phyloP scores from a whole-genome alignment of 2,797 vertebrate species.

The Momotus momota region DNA sequence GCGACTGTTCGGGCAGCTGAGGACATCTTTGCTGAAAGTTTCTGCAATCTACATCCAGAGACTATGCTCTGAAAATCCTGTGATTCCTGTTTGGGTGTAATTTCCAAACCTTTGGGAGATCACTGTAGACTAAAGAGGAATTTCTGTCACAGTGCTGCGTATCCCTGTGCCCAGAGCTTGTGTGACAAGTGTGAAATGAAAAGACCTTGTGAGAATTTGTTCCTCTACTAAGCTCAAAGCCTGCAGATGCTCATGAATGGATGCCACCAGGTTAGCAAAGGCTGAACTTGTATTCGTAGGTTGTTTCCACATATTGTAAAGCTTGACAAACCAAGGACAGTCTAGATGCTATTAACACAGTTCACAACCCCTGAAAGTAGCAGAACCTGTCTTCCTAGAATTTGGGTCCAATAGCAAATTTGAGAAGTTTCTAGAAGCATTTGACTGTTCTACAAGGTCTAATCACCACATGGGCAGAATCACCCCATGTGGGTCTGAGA shows the following conservation, averaged over 20 bases:
- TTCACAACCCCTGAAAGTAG: background rate
- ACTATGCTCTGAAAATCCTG: rapidly evolving
- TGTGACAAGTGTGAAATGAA: background rate
- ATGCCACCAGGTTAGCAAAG: background rate
- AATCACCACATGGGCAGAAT: background rate
- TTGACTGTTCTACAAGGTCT: background rate
- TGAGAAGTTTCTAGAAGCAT: background rate
- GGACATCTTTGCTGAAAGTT: background rate
- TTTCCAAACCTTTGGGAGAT: background rate
- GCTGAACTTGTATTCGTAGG: background rate
- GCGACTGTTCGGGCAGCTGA: background rate
- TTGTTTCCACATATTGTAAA: background rate
- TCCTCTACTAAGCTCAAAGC: background rate
- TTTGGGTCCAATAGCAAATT: background rate
- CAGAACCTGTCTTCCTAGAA: background rate
- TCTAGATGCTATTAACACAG: background rate
- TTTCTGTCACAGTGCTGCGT: background rate
- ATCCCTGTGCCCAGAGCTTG: background rate
- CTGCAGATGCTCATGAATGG: background rate
- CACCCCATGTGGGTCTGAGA: rapidly evolving
- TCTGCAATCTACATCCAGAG: background rate
- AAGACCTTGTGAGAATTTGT: background rate
- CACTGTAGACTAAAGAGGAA: background rate
- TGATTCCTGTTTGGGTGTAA: background rate
- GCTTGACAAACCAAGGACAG: background rate